Conservation (phyloP, 53 echinoderm and acorn worm species). For the Echinarachnius parma region DNA sequence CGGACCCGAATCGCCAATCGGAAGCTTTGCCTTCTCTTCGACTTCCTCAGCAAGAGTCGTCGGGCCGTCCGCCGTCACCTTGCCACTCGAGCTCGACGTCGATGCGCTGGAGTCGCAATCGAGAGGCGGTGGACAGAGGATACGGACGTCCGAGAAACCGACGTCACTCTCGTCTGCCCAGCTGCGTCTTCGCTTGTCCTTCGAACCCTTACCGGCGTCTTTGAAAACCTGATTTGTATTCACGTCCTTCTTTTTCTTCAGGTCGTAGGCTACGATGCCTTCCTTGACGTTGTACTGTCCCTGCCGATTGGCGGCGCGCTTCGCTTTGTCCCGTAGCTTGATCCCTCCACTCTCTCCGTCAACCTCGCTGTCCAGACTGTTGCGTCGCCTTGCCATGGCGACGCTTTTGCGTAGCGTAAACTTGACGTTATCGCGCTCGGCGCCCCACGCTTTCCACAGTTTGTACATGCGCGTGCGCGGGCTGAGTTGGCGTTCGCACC, state of each 20-base stretch:
- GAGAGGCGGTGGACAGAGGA: slow-evolving; percentile 20
- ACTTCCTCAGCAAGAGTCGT: slow-evolving; percentile 42
- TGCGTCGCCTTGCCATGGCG: slow-evolving; percentile 38
- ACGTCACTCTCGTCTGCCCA: slow-evolving; percentile 39
- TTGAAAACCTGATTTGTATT: no score
- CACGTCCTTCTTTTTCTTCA: background rate
- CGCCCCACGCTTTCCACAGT: slow-evolving; percentile 94
- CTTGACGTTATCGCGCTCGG: slow-evolving; percentile 78
- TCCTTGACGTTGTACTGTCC: slow-evolving; percentile 43
- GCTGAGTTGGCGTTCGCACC: slow-evolving; percentile 79
- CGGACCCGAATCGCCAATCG: slow-evolving; percentile 21
- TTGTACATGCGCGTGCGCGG: slow-evolving; percentile 82
- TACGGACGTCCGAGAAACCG: slow-evolving; percentile 37
- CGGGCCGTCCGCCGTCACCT: slow-evolving; percentile 52
- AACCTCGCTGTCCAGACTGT: slow-evolving; percentile 23
- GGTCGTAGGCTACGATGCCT: slow-evolving; percentile 31
- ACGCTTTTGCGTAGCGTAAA: slow-evolving; percentile 78
- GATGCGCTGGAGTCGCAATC: slow-evolving; percentile 47
- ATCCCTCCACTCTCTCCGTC: slow-evolving; percentile 31
- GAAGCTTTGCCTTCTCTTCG: slow-evolving; percentile 41
- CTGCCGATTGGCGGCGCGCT: background rate
- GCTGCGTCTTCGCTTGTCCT: slow-evolving; percentile 40
- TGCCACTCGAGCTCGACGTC: slow-evolving; percentile 33
- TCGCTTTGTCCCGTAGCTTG: slow-evolving; percentile 23
- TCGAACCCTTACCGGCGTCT: background rate